Percentiles rank a stretch among this genome's conserved stretches.
phyloP scores from a whole-genome alignment of 2,797 vertebrate species.

The Enteromius paludinosus region DNA sequence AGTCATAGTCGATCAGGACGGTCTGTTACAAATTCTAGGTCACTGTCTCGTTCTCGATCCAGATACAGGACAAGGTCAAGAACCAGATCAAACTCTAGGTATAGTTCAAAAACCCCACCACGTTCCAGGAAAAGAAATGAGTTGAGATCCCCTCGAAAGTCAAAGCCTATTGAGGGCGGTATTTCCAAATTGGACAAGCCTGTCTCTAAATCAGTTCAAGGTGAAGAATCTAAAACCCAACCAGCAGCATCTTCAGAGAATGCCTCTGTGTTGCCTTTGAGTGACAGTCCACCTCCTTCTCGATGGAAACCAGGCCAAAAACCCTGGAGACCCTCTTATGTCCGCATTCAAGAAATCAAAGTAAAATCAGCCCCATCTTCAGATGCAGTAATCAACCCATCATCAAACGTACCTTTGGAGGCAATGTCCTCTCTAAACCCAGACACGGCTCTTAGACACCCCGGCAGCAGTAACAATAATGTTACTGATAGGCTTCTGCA shows the following conservation, averaged over 20 bases:
- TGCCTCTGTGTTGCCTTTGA: slow-evolving; percentile 89
- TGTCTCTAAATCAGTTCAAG: slow-evolving; percentile 71
- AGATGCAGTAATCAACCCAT: slow-evolving; percentile 69
- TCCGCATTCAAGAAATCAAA: slow-evolving; percentile 91
- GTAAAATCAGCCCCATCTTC: slow-evolving; percentile 78
- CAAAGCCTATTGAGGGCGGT: slow-evolving; percentile 73
- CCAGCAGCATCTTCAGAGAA: slow-evolving; percentile 78
- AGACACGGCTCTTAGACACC: slow-evolving; percentile 73
- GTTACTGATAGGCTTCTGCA: slow-evolving; percentile 72
- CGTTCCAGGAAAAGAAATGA: slow-evolving; percentile 69
- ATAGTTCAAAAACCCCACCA: slow-evolving; percentile 74
- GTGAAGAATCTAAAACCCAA: slow-evolving; percentile 70
- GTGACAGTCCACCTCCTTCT: slow-evolving; percentile 96
- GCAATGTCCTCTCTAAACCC: slow-evolving; percentile 68
- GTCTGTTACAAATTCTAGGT: slow-evolving; percentile 80
- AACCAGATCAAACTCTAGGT: slow-evolving; percentile 68
- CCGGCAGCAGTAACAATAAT: slow-evolving; percentile 74
- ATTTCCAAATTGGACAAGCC: slow-evolving; percentile 74
- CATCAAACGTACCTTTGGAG: slow-evolving; percentile 66
- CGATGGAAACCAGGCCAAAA: slow-evolving; percentile 98
- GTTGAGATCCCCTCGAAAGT: slow-evolving; percentile 77
- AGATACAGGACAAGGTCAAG: slow-evolving; percentile 76
- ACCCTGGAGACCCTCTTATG: slow-evolving; percentile 96
- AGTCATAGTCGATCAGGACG: slow-evolving; percentile 74
- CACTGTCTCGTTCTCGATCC: slow-evolving; percentile 64